Evolutionary conservation across 2,113 vertebrate species (phyloP), one percentile per base, ranked within the genome.

Genomic region (Columbina picui): DNA sequence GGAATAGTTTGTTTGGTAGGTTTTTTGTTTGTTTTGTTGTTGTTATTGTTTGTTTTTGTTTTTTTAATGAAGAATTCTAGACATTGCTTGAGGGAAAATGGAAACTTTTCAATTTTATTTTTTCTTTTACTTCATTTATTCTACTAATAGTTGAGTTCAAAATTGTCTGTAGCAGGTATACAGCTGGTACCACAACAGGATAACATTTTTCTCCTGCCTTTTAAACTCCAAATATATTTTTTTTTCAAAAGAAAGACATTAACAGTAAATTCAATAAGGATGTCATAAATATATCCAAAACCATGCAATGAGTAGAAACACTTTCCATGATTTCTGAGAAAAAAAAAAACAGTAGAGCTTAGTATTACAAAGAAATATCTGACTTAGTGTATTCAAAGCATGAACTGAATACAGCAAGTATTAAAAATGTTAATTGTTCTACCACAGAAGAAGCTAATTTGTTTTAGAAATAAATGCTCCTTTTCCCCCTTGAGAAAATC

Each of bases 391-490:
- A 86, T 93, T 95, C 84, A 91, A 89, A 88, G 60, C 47, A 61
- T 16, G 61, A 96, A 79, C 39, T 41, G 77, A 47, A 92, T 82
- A 89, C 27, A 63, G 6, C 26, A 50, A 83, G 55, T 76, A 57
- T 89, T 95, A 84, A 87, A 88, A 87, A 30, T 56, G 15, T 45
- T 94, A 88, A 96, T 96, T 81, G 39, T 73, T 68, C 20, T 87
- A 65, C 27, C 38, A 77, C 17, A 53, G 61, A 63, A 67, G 63
- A 75, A 63, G 53, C 79, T 79, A 87, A 93, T 89, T 93, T 25
- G 21, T 82, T 95, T 93, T 73, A 93, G 65, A 94, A 96, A 82
- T 86, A 94, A 97, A 71, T 43, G 38, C 2, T 86, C 13, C 12
- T 92, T 90, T 68, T 30, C 49, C 30, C 77, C 27, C 68, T 77